Conservation (phyloP, 2,797 vertebrate genomes). For the Lacerta bilineata region DNA sequence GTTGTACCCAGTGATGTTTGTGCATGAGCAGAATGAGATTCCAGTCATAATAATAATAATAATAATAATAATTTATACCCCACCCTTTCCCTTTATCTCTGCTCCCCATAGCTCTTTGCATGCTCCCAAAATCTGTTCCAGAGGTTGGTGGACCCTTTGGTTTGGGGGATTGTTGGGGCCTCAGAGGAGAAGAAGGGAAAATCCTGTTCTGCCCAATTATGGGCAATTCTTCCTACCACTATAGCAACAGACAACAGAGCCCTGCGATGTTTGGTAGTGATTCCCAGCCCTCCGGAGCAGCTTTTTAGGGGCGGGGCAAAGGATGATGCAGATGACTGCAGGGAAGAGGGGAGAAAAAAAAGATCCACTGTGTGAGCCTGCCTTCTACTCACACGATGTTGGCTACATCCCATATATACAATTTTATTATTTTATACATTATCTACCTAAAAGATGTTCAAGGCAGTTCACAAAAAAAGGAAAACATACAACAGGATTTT, state of each 20-base stretch:
- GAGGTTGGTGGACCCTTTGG: too few relatives aligned
- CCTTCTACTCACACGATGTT: too few relatives aligned
- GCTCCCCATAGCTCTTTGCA: not conserved
- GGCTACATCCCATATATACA: not conserved
- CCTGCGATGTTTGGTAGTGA: too few relatives aligned
- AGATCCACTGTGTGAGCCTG: not conserved
- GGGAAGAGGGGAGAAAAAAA: not conserved
- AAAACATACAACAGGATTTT: not conserved
- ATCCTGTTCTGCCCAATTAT: not conserved
- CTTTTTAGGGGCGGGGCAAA: too few relatives aligned
- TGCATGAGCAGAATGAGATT: too few relatives aligned
- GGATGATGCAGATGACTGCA: not conserved
- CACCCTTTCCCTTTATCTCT: too few relatives aligned
- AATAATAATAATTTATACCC: too few relatives aligned
- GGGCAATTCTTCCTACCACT: not conserved
- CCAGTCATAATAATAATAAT: too few relatives aligned
- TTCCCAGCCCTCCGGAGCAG: not conserved
- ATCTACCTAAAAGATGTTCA: not conserved
- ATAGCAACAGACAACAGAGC: not conserved
- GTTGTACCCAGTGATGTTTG: too few relatives aligned
- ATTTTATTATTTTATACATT: not conserved
- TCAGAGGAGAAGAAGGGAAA: not conserved
- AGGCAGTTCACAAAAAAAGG: not conserved
- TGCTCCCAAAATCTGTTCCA: not conserved
- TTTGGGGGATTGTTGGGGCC: not conserved